Evolutionary conservation across 35 echinoderm and acorn worm species (phyloP), one percentile per base, ranked within the genome.

Genomic region (Nesometra sesokonis): DNA sequence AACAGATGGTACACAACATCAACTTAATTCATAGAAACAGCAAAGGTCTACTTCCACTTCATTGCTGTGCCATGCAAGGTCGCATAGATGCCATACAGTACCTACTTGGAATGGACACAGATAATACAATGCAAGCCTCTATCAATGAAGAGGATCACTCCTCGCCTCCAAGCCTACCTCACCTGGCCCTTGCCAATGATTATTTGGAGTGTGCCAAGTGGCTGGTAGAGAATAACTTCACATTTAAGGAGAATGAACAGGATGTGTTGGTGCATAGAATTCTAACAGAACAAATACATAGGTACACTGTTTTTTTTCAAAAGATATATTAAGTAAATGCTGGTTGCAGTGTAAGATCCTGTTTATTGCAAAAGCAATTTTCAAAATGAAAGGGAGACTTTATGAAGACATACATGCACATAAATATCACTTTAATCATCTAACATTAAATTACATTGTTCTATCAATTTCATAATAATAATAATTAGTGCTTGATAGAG

Each of bases 51-150:
- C 77, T 99, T 46, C 93, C 96, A 29, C 88, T 99, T 38, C 96
- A 99, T 86, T 99, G 96, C 93, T 99, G 96, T 84, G 96, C 96
- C 84, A 99, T 99, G 96, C 96, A 99, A 37, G 96, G 96, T 0
- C 77, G 96, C 17, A 78, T 92, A 0, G 96, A 99, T 35, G 96
- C 96, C 57, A 89, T 99, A 15, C 67, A 92, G 43, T 80, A 94
- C 34, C 92, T 99, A 1, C 88, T 99, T 17, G 92, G 94, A 3
- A 67, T 85, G 7, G 96, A 99, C 43, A 36, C 80, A 5, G 87
- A 92, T 15, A 80, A 84, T 29, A 52, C 46, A 11, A 90, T 99
- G 0, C 47, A 80, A 32, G 34, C 40, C 1, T 82, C 86, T 9
- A 76, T 87, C 86, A 27, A 89, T 31, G 82, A 77, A 0, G 95